These are phyloP conservation scores for Leucoma salicis DNA, from an alignment of 2,888 invertebrate species.

Conservation along the genomic window DNA sequence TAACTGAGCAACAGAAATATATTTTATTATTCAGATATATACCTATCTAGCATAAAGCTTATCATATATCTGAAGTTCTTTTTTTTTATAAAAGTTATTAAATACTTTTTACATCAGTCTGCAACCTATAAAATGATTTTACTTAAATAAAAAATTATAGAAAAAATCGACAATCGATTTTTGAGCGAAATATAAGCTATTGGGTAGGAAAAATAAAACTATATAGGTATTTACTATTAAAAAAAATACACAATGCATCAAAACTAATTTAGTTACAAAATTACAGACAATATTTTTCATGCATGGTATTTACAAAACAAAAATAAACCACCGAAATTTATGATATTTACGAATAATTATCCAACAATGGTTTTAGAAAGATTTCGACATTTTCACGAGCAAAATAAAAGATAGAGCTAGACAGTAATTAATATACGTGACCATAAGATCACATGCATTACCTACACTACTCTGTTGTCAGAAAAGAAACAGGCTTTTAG, in stretches of 20 bases:
- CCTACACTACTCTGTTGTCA: too few relatives aligned
- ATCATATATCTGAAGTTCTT: constrained; percentile 1
- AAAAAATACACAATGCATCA: constrained; percentile 24
- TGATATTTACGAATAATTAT: too few relatives aligned
- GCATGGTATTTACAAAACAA: constrained; percentile 30
- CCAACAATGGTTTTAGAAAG: too few relatives aligned
- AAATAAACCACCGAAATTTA: neutral
- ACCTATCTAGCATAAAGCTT: neutral
- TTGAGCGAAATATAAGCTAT: constrained; percentile 31
- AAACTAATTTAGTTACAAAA: constrained; percentile 19
- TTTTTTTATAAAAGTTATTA: constrained; percentile 44
- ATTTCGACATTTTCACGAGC: too few relatives aligned
- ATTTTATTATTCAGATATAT: neutral
- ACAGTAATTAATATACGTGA: too few relatives aligned
- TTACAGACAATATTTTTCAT: constrained; percentile 21
- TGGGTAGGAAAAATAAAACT: constrained; percentile 19
- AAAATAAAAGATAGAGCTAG: too few relatives aligned
- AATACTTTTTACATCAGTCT: constrained; percentile 44
- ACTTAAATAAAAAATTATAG: constrained; percentile 32
- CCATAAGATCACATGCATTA: too few relatives aligned
- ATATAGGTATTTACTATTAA: constrained; percentile 25
- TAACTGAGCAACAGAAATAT: constrained; percentile 19
- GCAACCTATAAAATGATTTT: constrained; percentile 27
- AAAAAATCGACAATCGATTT: constrained; percentile 31
- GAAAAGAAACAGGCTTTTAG: too few relatives aligned